Percentiles rank a stretch among this genome's conserved stretches.
Conservation (phyloP, 2,797 vertebrate genomes). For the Pachyuromys duprasi region DNA sequence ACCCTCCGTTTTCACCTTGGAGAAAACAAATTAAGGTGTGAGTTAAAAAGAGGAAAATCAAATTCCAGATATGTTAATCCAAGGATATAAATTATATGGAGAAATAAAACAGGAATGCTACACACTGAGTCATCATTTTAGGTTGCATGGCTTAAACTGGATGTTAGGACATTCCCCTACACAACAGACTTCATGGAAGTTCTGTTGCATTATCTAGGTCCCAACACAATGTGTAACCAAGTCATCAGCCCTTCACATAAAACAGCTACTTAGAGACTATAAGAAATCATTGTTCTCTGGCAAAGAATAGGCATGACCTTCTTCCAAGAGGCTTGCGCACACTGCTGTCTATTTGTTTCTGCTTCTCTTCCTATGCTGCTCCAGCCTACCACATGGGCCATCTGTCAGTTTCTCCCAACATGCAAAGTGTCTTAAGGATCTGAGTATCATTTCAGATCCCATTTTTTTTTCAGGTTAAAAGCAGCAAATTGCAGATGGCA, state of each 20-base stretch:
- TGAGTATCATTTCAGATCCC: constrained; percentile 85
- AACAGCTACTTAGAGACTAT: neutral
- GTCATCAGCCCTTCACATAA: neutral
- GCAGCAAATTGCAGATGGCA: constrained; percentile 88
- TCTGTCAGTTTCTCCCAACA: constrained; percentile 83
- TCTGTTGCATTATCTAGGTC: neutral
- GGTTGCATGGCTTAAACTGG: neutral
- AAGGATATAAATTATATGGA: neutral
- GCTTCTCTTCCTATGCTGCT: neutral
- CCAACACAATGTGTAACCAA: neutral
- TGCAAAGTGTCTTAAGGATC: constrained; percentile 76
- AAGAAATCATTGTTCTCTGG: neutral
- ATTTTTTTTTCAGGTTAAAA: constrained; percentile 86
- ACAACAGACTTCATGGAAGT: neutral
- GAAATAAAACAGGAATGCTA: neutral
- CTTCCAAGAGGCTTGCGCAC: constrained; percentile 79
- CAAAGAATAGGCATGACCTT: constrained; percentile 66
- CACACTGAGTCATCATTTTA: neutral
- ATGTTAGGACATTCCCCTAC: neutral
- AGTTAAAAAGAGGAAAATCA: neutral
- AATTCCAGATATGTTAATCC: neutral
- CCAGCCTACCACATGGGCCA: constrained; percentile 60
- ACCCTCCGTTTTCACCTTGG: neutral
- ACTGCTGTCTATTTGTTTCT: constrained; percentile 50
- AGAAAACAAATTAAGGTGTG: neutral